A percentile compares a stretch with the other conserved stretches of the same genome.
Conservation (phyloP, 2,888 invertebrate genomes). For the Psylliodes chrysocephalus region DNA sequence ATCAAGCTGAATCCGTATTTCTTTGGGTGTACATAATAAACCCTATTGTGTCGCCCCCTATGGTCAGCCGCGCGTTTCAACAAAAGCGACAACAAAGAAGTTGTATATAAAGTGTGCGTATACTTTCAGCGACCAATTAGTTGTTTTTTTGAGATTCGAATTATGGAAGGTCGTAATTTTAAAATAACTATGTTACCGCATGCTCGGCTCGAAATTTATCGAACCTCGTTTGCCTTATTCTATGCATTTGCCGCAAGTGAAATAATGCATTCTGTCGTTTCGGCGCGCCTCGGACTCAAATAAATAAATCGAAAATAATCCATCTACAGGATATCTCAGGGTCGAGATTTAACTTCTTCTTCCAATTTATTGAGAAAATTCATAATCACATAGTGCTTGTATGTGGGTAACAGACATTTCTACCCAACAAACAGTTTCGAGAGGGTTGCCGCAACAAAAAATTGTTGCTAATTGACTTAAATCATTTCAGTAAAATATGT, state of each 20-base stretch:
- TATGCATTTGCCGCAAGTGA: conserved; percentile 9
- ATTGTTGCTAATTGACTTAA: too few relatives aligned
- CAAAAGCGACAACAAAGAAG: conserved; percentile 35
- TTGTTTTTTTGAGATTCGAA: conserved; percentile 37
- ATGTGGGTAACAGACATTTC: too few relatives aligned
- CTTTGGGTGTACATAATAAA: conserved; percentile 12
- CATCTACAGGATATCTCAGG: conserved; percentile 17
- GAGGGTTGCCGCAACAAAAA: too few relatives aligned
- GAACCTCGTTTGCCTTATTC: conserved; percentile 4
- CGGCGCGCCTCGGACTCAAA: not conserved
- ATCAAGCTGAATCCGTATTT: too few relatives aligned
- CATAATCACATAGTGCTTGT: too few relatives aligned
- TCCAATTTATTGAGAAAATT: too few relatives aligned
- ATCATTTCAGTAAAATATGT: too few relatives aligned
- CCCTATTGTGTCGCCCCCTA: not conserved
- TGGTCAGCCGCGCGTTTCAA: conserved; percentile 22
- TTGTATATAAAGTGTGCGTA: conserved; percentile 34
- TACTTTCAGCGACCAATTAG: conserved; percentile 35
- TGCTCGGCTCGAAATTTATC: not conserved
- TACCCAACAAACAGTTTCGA: too few relatives aligned
- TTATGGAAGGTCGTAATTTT: conserved; percentile 34
- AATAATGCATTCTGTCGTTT: conserved; percentile 18
- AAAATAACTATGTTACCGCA: conserved; percentile 27
- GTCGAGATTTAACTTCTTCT: conserved; percentile 1
- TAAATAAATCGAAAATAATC: conserved; percentile 13